A percentile compares a stretch with the other conserved stretches of the same genome.
phyloP scores from a whole-genome alignment of 1,140 invertebrate species.

The Daktulosphaira vitifoliae region DNA sequence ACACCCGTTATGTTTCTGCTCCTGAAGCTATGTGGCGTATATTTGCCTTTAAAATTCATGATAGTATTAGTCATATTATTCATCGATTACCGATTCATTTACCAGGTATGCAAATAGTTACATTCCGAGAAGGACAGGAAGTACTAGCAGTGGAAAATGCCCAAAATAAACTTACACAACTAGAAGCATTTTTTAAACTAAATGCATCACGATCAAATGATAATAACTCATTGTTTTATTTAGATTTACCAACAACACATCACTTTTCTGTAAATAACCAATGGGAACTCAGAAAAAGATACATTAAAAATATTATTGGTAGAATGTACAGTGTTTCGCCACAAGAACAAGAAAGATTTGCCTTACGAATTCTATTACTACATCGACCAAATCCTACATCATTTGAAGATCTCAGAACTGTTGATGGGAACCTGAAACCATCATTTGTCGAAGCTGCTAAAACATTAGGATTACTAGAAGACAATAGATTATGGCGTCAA shows the following conservation, averaged over 20 bases:
- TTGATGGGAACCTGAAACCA: conserved; percentile 38
- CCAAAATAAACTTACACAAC: background rate
- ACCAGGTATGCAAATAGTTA: background rate
- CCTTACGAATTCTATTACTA: conserved; percentile 44
- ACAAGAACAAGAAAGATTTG: conserved; percentile 42
- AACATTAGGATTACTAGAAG: conserved; percentile 40
- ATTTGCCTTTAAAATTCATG: conserved; percentile 41
- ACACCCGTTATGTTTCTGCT: conserved; percentile 44
- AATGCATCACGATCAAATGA: background rate
- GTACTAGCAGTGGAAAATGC: too few species aligned
- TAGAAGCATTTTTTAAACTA: background rate
- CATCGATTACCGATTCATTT: conserved; percentile 42
- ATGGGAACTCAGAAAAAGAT: background rate
- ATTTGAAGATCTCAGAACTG: conserved; percentile 43
- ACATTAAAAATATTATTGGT: conserved; percentile 32
- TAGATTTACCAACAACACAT: conserved; percentile 1
- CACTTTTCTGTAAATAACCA: background rate
- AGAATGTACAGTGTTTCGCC: conserved; percentile 43
- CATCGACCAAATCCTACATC: conserved; percentile 43
- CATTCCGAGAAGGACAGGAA: background rate
- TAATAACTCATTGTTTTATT: background rate
- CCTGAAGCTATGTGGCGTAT: conserved; percentile 45
- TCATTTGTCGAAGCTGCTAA: conserved; percentile 41
- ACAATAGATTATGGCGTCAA: conserved; percentile 35
- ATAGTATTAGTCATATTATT: conserved; percentile 41